These are phyloP conservation scores for Protobothrops mucrosquamatus DNA, from an alignment of 2,113 vertebrate genomes.

Conservation along the genomic window DNA sequence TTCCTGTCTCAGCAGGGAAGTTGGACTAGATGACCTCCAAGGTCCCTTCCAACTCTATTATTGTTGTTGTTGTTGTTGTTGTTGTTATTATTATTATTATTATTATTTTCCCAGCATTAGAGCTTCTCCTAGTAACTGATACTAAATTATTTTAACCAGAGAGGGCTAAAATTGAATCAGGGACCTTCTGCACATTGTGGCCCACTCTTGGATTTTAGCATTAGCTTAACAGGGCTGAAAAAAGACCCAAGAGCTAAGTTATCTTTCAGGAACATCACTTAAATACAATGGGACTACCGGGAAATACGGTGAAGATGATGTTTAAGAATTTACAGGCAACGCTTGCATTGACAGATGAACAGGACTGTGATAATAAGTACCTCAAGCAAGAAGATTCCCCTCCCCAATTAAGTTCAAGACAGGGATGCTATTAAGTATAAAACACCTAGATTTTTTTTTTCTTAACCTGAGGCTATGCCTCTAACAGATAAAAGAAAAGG, in stretches of 20 bases:
- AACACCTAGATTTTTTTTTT: neutral
- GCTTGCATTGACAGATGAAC: neutral
- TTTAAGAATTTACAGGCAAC: neutral
- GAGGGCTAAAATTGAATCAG: no score
- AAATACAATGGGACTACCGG: neutral
- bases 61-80: no score
- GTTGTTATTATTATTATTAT: no score
- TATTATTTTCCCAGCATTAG: neutral
- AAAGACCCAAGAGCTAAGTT: neutral
- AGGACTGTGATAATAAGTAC: neutral
- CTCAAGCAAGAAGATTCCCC: neutral
- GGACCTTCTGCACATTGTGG: neutral
- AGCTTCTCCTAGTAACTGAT: neutral
- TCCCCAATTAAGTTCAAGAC: neutral
- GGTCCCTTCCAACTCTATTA: no score
- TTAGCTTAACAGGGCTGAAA: neutral
- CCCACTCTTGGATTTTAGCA: neutral
- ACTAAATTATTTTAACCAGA: neutral
- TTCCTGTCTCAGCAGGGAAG: no score
- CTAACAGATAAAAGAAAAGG: neutral
- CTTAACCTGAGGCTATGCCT: neutral
- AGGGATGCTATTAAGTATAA: neutral
- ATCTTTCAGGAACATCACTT: neutral
- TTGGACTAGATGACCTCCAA: no score
- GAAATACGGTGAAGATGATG: neutral